Percentiles rank a stretch among this genome's conserved stretches.
These are phyloP conservation scores for Alosa sapidissima DNA, from an alignment of 2,797 vertebrate genomes.

Conservation along the genomic window DNA sequence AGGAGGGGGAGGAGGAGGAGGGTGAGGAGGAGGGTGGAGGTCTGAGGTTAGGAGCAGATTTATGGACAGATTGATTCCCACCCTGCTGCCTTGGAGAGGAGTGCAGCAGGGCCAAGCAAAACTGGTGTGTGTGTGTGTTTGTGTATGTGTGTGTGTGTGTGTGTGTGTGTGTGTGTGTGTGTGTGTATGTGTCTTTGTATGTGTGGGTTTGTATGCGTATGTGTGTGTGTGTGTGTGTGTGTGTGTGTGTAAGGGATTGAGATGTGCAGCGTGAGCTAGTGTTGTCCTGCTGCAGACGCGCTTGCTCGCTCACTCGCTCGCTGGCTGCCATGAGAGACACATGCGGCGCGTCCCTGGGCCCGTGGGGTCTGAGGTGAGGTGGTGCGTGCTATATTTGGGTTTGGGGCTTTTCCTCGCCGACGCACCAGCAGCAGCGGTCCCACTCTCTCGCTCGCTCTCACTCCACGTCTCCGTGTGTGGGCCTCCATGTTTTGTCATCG, in stretches of 20 bases:
- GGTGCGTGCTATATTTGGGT: constrained; percentile 16
- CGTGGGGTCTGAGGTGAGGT: background rate
- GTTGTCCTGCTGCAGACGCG: background rate
- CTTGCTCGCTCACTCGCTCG: background rate
- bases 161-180: too few relatives aligned
- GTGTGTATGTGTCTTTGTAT: background rate
- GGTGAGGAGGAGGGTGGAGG: constrained; percentile 41
- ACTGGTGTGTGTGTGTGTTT: background rate
- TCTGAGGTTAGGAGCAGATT: background rate
- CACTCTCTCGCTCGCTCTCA: background rate
- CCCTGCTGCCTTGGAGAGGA: background rate
- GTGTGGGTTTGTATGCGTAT: background rate
- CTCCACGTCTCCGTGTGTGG: constrained; percentile 70
- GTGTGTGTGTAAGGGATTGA: background rate
- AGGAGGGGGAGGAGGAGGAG: constrained; percentile 37
- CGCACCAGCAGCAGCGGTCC: background rate
- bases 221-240: background rate
- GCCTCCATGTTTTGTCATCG: constrained; percentile 75
- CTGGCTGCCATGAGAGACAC: background rate
- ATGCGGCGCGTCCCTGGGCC: background rate
- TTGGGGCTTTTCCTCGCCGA: background rate
- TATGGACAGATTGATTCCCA: background rate
- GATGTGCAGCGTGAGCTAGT: background rate
- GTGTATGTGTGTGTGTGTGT: background rate
- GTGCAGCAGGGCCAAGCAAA: background rate